Evolutionary conservation across 2,888 invertebrate genomes (phyloP), one percentile per base, ranked within the genome.

Genomic region (Salpingus planirostris): DNA sequence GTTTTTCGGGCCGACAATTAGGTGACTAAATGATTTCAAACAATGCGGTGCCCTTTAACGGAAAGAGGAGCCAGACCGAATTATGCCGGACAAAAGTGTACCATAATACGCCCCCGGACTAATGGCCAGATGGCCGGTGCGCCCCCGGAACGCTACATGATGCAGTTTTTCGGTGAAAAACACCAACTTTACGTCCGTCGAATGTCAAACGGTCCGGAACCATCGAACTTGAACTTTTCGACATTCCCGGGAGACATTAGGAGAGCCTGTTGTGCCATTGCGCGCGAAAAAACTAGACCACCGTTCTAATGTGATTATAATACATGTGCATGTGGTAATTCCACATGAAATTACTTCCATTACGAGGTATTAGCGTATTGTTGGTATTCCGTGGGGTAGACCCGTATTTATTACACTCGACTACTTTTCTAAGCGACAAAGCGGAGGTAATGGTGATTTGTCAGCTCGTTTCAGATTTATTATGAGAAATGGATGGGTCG

Each of bases 11-110:
- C 18, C 18, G 42, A 53, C 59, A 57, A 63, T 63, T 63, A 63
- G 59, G 60, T 62, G 62, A 63, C 61, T 59, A 59, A 61, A 61
- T 62, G 59, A 47, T 60, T 60, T 61, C 49, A 57, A 57, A 58
- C 54, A 57, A 50, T 18, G 18, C 18, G 5, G 5, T 18, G 5
- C 38, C 38, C 38, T 43, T 40, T 36, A 29, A 25, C 15, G 36
- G 35, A 29, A 13, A 36, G 28, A 36, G n/a, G 14, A 8, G 4
- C 14, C 24, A 24, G 24, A 13, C 13, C 14, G 6, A 13, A 24
- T 13, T 24, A 13, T 24, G 24, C n/a, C n/a, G n/a, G n/a, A n/a
- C n/a, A n/a, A n/a, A n/a, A n/a, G n/a, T n/a, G n/a, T n/a, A n/a
- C n/a, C n/a, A n/a, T n/a, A n/a, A n/a, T n/a, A n/a, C n/a, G n/a